Evolutionary conservation across 2,113 vertebrate species (phyloP), one percentile per base, ranked within the genome.

Genomic region (Hypanus sabinus): DNA sequence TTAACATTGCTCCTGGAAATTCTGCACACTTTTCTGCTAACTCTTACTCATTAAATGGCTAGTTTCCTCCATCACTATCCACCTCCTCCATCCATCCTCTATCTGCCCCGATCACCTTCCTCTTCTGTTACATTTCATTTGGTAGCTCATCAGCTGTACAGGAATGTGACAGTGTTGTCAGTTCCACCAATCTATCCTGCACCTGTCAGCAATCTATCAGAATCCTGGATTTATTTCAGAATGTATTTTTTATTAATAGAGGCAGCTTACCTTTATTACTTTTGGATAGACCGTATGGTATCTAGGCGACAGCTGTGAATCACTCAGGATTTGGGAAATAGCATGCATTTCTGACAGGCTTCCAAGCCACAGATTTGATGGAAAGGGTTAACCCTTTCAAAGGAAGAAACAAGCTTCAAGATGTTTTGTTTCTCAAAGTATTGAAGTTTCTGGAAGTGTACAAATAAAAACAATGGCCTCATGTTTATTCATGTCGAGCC

Each of bases 221-320:
- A 93, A 73, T 22, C 68, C 85, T 70, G 71, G 91, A 93, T 93
- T 93, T 93, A 93, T 93, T 93, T 93, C 38, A 36, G 91, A 93
- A 93, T 93, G 91, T 93, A 93, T 93, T 93, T 93, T 93, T 93
- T 93, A 93, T 93, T 93, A 93, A 93, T 93, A 93, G 91, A 73
- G 91, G 68, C 68, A 93, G 91, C 91, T 93, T 93, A 75, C 68
- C 91, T 93, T 73, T 93, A 93, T 93, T 93, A 55, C 91, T 93
- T 93, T 93, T 93, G 68, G 91, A 93, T 75, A 70, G 91, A 93
- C 91, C 68, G 22, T 93, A 38, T 9, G 70, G 70, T 93, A 93
- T 75, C 91, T 30, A 75, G 91, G 91, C 91, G 38, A 93, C 91
- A 93, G 91, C 91, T 73, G 68, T 92, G 90, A 46, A 65, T 73